phyloP scores from a whole-genome alignment of 2,888 invertebrate species.

The Molorchus minor region DNA sequence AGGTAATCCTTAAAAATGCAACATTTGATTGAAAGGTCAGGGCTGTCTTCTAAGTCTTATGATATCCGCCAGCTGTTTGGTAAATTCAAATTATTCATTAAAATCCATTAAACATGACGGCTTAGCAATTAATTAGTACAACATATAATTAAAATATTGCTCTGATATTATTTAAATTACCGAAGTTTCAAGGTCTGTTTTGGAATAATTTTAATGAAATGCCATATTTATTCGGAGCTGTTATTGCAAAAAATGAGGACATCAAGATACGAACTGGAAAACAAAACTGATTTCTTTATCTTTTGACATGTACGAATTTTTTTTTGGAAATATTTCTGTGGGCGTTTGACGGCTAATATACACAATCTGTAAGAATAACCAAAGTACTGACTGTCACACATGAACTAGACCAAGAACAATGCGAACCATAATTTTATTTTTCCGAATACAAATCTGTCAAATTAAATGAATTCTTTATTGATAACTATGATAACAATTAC shows the following conservation, averaged over 20 bases:
- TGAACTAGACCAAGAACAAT: no score
- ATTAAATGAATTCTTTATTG: no score
- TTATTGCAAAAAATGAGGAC: conserved; percentile 9
- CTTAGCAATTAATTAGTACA: conserved; percentile 36
- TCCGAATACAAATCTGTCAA: no score
- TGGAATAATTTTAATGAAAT: conserved; percentile 28
- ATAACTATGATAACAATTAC: no score
- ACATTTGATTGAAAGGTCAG: conserved; percentile 12
- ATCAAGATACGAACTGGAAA: conserved; percentile 13
- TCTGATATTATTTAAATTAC: conserved; percentile 34
- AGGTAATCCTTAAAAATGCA: neutral
- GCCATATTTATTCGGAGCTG: conserved; percentile 8
- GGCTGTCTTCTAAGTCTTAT: neutral
- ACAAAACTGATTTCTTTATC: no score
- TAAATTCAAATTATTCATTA: conserved; percentile 32
- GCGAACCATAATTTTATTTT: no score
- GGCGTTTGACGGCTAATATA: no score
- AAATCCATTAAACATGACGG: conserved; percentile 30
- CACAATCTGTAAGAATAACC: no score
- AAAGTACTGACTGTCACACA: no score
- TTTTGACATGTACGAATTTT: no score
- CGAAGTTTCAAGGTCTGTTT: conserved; percentile 39
- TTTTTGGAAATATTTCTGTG: no score
- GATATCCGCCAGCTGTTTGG: conserved; percentile 12
- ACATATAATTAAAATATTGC: conserved; percentile 33